Evolutionary conservation across 2,797 vertebrate genomes (phyloP), one percentile per base, ranked within the genome.

Genomic region (Sylvilagus floridanus): DNA sequence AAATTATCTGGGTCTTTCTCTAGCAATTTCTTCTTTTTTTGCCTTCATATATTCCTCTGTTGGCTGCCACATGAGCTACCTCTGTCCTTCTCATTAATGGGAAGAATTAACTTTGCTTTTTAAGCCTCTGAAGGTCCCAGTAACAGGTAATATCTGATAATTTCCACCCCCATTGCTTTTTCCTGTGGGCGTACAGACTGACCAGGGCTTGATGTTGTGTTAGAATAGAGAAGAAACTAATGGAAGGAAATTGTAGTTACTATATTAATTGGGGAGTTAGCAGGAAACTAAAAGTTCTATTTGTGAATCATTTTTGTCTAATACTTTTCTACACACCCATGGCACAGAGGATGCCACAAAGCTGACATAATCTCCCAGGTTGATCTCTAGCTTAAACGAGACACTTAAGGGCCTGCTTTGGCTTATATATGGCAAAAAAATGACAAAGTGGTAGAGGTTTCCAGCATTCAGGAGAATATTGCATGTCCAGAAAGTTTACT

Each of bases 181-280:
- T 63, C 72, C 57, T 21, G 26, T 54, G n/a, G 30, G 22, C 42
- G 82, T 47, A 57, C 13, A 83, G 22, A 78, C 12, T 60, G 1
- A 54, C 71, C 9, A 81, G 57, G 26, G 24, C 22, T 91, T 69
- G 37, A 30, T 71, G 86, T 14, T 73, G 5, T 57, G 13, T 79
- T 88, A 22, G n/a, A 50, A 82, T 30, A 28, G 5, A 87, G 2
- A 87, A 13, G 22, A 94, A 69, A 87, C 7, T 52, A 28, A 7
- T 81, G 37, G 37, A 14, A 82, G n/a, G 30, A 72, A 75, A 88
- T 57, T 92, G 92, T 28, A 32, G 22, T 62, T 95, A n/a, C 17
- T 72, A 16, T 65, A 90, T 75, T 93, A 94, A 94, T 95, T 92
- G 84, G 47, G 60, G 92, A 65, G 2, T 78, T 28, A 35, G 13